Percentiles rank a stretch among this genome's conserved stretches.
Evolutionary conservation across 2,888 invertebrate genomes (phyloP).

Genomic region (Hermaeophaga mercurialis): DNA sequence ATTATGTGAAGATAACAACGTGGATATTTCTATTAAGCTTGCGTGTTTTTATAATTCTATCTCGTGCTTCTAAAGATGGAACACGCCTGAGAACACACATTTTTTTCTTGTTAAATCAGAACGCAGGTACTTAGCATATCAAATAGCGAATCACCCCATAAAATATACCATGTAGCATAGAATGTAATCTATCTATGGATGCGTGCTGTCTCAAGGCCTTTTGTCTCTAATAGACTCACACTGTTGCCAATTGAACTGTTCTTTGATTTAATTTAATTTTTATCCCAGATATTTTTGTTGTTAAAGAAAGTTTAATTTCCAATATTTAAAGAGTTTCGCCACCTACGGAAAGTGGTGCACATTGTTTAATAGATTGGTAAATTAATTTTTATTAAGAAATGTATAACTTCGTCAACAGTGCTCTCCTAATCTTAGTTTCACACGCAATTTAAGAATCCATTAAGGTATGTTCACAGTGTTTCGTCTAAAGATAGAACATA

Average conservation of each 20-base stretch:
- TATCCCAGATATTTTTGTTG: too few relatives aligned
- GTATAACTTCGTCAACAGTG: slow-evolving; percentile 7
- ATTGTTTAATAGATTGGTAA: too few relatives aligned
- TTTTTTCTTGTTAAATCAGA: slow-evolving; percentile 11
- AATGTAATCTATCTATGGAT: slow-evolving; percentile 41
- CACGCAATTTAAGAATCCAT: slow-evolving; percentile 34
- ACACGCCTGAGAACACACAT: slow-evolving; percentile 18
- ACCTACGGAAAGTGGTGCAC: too few relatives aligned
- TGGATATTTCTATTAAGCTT: too few relatives aligned
- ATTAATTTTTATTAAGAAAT: too few relatives aligned
- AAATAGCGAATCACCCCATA: slow-evolving; percentile 39
- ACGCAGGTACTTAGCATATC: slow-evolving; percentile 30
- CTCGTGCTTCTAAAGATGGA: slow-evolving; percentile 10
- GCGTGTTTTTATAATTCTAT: slow-evolving; percentile 1
- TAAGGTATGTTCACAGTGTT: slow-evolving; percentile 31
- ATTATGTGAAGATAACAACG: too few relatives aligned
- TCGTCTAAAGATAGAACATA: slow-evolving; percentile 7
- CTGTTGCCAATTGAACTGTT: slow-evolving; percentile 12
- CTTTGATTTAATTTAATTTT: too few relatives aligned
- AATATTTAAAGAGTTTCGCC: too few relatives aligned
- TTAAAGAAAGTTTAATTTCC: too few relatives aligned
- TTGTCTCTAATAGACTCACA: slow-evolving; percentile 7
- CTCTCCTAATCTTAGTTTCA: slow-evolving; percentile 26
- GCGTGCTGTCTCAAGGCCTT: slow-evolving; percentile 41
- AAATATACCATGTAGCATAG: slow-evolving; percentile 32